A percentile compares a stretch with the other conserved stretches of the same genome.
These are phyloP conservation scores for Desmophyllum pertusum DNA, from an alignment of 92 coral and sea anemone genomes.

Conservation along the genomic window DNA sequence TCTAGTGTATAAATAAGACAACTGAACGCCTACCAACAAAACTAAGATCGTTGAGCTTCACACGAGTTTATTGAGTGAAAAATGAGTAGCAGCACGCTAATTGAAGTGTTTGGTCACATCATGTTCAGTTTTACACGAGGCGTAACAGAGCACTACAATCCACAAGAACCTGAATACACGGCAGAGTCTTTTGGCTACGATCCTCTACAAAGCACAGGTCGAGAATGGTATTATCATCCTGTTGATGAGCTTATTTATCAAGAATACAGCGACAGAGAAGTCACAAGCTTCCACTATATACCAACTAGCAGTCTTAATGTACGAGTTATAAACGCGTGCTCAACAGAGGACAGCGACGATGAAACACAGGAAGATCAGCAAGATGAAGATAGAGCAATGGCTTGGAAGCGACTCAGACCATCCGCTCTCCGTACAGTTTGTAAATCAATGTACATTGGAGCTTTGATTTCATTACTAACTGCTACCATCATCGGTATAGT, in stretches of 20 bases:
- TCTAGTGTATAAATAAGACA: not conserved
- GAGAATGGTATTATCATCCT: constrained; percentile 33
- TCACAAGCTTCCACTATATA: not conserved
- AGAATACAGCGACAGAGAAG: constrained; percentile 26
- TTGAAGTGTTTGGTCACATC: constrained; percentile 20
- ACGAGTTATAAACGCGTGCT: not conserved
- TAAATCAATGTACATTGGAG: constrained; percentile 12
- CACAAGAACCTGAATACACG: constrained; percentile 33
- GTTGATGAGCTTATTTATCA: constrained; percentile 37
- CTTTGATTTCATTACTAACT: constrained; percentile 11
- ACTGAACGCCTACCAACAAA: not conserved
- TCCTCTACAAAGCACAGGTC: constrained; percentile 33
- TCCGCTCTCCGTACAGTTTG: constrained; percentile 12
- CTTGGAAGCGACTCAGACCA: constrained; percentile 35
- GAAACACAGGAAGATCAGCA: not conserved
- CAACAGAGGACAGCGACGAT: not conserved
- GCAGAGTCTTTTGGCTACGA: constrained; percentile 33
- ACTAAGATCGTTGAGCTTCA: too few relatives aligned
- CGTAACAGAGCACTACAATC: constrained; percentile 27
- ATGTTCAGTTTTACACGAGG: constrained; percentile 5
- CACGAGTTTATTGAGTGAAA: not conserved
- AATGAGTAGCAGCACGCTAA: constrained; percentile 7
- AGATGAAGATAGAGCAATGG: constrained; percentile 17
- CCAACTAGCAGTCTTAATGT: not conserved
- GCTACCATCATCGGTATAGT: not conserved